Evolutionary conservation across 2,888 invertebrate genomes (phyloP), one percentile per base, ranked within the genome.

Genomic region (Troides oblongomaculatus): DNA sequence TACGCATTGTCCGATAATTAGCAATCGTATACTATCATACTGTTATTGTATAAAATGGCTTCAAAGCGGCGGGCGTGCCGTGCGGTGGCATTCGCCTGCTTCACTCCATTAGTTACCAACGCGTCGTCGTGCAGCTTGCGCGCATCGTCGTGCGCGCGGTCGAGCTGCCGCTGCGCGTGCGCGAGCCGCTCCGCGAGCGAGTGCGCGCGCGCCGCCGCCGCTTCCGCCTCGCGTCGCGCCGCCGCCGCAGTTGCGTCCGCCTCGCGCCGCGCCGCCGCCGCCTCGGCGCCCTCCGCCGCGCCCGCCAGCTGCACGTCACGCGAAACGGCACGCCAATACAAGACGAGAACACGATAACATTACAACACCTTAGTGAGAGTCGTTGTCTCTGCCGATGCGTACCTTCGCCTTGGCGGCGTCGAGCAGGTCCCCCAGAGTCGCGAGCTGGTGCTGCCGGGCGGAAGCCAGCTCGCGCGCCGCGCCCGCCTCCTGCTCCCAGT

Each of bases 351-450:
- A 8, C 1, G 10, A 39, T 39, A 39, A 39, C 6, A 10, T 39
- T 1, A 39, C 8, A 39, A 39, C 39, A 8, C 39, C 10, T 39
- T 10, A 39, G 8, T 36, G 36, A 10, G 10, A 8, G 39, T 39
- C 39, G 10, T 39, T 10, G 39, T 10, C 39, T 1, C 8, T 8
- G 10, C 8, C 10, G 50, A n/a, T 30, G 67, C 71, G 82, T 76
- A 95, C 94, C 93, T 98, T 97, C 6, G 96, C 95, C 79, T 96
- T 95, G 10, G 97, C 97, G 84, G 96, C 96, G 73, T 97, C 97
- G 23, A 98, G 89, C 70, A 97, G 88, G 65, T 96, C 96, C 23
- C 95, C 94, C 74, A 97, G 91, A 62, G 97, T 94, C 77, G 95
- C 94, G 63, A 97, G 94, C 89, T 98, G 98, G 74, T 97, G 96